Evolutionary conservation across 2,797 vertebrate genomes (phyloP), one percentile per base, ranked within the genome.

Genomic region (Neomorphus geoffroyi): DNA sequence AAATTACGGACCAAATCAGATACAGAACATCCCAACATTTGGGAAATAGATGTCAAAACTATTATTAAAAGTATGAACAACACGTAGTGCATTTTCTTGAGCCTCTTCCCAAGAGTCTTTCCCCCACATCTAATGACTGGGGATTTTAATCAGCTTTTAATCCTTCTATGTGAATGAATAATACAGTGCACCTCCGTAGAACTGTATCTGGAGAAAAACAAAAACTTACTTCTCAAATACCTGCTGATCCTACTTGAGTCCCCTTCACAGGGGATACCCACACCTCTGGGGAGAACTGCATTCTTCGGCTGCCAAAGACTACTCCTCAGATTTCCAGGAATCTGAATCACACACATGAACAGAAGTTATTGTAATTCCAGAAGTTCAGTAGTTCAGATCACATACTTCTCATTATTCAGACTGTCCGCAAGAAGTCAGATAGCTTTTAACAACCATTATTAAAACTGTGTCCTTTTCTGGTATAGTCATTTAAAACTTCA

Each of bases 241-340:
- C 54, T 90, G 77, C 23, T 54, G 64, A 91, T 93, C 64, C 75
- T 69, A 41, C 73, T 87, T 78, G 79, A 82, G 66, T 69, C 28
- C 32, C 48, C 35, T 51, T 66, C 77, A 62, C 2, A 12, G 5
- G 6, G 77, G 80, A 43, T 24, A 53, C 18, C 41, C 89, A 78
- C 80, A 92, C 16, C 54, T 71, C 67, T 0, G 0, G 33, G 46
- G 37, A 94, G 62, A 91, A 74, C 0, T 35, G n/a, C 35, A 80
- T 72, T 92, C 80, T 81, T 71, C 1, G 0, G 75, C n/a, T 0
- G 0, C 37, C 6, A 11, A 78, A 92, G 70, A 39, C 75, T 43
- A 43, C 37, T 93, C 82, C 91, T 96, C 78, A 70, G 62, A 83
- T 92, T 90, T 88, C 89, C 67, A 81, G 48, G 78, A 90, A 96